Conservation (phyloP, 2,888 invertebrate genomes). For the Pteria penguin region DNA sequence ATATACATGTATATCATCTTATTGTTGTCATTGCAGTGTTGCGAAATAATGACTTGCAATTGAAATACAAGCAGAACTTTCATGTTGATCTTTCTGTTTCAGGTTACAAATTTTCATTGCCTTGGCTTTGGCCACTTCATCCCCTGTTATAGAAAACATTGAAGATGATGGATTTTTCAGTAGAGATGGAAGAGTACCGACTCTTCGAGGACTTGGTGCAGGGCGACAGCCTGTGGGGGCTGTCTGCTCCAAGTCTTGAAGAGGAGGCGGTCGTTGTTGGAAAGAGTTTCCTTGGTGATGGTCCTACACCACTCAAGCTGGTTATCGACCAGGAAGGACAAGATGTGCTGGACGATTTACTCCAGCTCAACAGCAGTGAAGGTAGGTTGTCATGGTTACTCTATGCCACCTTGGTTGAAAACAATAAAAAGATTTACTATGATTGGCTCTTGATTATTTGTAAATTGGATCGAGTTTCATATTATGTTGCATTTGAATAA, state of each 20-base stretch:
- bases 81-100: conserved; percentile 3
- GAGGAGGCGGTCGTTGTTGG: conserved; percentile 30
- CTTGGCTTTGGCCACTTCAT: conserved; percentile 33
- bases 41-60: too few relatives aligned
- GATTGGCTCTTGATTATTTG: too few relatives aligned
- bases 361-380: background rate
- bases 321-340: conserved; percentile 19
- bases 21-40: too few relatives aligned
- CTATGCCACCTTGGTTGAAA: too few relatives aligned
- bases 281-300: conserved; percentile 40
- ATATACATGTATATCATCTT: too few relatives aligned
- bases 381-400: too few relatives aligned
- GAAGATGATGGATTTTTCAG: conserved; percentile 38
- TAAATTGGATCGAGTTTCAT: background rate
- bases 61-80: too few relatives aligned
- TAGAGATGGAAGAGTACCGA: conserved; percentile 49
- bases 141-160: conserved; percentile 13
- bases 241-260: conserved; percentile 45
- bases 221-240: conserved; percentile 47
- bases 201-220: conserved; percentile 47
- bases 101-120: conserved; percentile 30
- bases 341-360: conserved; percentile 19
- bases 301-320: conserved; percentile 11
- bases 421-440: too few relatives aligned
- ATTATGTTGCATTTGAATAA: background rate